Conservation (phyloP, 2,113 vertebrate species). For the Cacatua alba region DNA sequence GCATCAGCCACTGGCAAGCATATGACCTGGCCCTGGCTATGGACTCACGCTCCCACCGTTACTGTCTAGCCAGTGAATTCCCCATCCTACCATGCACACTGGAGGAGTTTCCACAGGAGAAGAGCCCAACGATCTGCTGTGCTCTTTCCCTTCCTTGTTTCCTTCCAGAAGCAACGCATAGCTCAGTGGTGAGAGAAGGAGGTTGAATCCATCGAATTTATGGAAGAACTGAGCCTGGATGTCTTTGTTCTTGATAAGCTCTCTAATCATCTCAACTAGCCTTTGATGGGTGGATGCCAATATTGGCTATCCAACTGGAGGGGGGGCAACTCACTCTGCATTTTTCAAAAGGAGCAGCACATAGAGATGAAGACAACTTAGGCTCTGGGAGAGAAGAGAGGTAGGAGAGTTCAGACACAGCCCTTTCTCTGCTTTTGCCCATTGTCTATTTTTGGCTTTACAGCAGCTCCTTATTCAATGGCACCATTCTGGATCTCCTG, state of each 20-base stretch:
- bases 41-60: rapidly evolving
- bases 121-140: background rate
- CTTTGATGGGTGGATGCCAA: background rate
- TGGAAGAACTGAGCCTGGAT: background rate
- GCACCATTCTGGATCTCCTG: background rate
- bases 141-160: background rate
- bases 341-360: background rate
- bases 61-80: background rate
- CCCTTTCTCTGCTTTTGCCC: background rate
- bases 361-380: background rate
- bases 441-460: background rate
- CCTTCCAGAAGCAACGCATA: background rate
- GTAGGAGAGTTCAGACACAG: background rate
- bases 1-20: background rate
- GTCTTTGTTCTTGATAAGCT: background rate
- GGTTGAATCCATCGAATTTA: background rate
- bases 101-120: background rate
- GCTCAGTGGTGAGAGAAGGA: background rate
- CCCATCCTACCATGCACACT: background rate
- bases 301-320: background rate
- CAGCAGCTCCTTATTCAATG: background rate
- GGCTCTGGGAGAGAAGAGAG: background rate
- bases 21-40: background rate
- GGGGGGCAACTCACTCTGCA: background rate
- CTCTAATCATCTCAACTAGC: background rate